These are phyloP conservation scores for Crypturellus tataupa DNA, from an alignment of 2,797 vertebrate genomes.

Conservation along the genomic window DNA sequence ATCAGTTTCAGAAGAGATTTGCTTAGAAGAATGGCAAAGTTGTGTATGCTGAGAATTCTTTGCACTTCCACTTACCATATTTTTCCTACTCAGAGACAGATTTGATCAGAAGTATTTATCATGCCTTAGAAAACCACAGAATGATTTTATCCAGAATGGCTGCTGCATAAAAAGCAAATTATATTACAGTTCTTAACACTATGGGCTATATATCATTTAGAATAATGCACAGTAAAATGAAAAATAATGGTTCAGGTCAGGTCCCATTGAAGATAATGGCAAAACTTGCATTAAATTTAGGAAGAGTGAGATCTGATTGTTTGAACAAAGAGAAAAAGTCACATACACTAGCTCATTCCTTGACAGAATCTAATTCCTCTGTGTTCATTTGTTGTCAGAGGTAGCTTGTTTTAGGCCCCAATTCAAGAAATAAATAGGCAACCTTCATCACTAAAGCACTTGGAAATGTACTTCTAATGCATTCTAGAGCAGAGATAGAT, in stretches of 20 bases:
- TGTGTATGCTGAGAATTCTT: slow-evolving; percentile 16
- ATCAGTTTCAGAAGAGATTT: slow-evolving; percentile 2
- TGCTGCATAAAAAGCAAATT: slow-evolving; percentile 45
- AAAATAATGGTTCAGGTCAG: slow-evolving; percentile 35
- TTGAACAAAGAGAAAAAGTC: slow-evolving; percentile 27
- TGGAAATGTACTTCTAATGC: slow-evolving; percentile 58
- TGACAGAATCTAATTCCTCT: slow-evolving; percentile 50
- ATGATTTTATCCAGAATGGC: slow-evolving; percentile 10
- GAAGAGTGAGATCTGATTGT: slow-evolving; percentile 23
- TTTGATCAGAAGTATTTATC: slow-evolving; percentile 33
- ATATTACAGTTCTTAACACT: slow-evolving; percentile 44
- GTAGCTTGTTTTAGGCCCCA: background rate
- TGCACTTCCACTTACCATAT: background rate
- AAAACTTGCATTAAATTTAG: slow-evolving; percentile 28
- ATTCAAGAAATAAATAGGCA: slow-evolving; percentile 53
- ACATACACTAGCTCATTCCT: background rate
- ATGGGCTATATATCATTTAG: slow-evolving; percentile 21
- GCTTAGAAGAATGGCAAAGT: background rate
- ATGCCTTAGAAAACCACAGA: background rate
- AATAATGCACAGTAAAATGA: slow-evolving; percentile 35
- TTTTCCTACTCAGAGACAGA: background rate
- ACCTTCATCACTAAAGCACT: background rate
- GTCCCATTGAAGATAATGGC: slow-evolving; percentile 37
- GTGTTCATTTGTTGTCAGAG: slow-evolving; percentile 24
- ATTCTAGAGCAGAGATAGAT: slow-evolving; percentile 51